A percentile compares a stretch with the other conserved stretches of the same genome.
These are phyloP conservation scores for Amitus sp. DNA, from an alignment of 2,888 invertebrate species.

Conservation along the genomic window DNA sequence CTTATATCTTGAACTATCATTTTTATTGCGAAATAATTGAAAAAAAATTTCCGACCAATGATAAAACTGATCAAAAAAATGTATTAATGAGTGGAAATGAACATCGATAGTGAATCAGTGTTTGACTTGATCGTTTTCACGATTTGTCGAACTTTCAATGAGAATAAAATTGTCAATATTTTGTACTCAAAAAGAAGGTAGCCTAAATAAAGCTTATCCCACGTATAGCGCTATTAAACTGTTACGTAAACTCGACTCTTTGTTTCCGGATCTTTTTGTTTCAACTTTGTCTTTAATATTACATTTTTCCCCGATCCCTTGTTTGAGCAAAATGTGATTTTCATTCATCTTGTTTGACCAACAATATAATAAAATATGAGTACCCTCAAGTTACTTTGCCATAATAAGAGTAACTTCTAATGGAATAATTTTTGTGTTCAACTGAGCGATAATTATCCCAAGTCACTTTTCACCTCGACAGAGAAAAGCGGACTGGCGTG, in stretches of 20 bases:
- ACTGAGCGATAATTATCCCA: no score
- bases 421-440: no score
- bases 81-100: no score
- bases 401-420: no score
- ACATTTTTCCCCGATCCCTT: constrained; percentile 22
- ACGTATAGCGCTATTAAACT: constrained; percentile 59
- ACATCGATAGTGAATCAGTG: no score
- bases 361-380: no score
- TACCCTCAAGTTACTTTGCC: no score
- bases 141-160: constrained; percentile 46
- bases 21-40: background rate
- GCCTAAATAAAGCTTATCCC: constrained; percentile 60
- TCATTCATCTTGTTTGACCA: background rate
- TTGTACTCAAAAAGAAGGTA: constrained; percentile 52
- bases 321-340: constrained; percentile 26
- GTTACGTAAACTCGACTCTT: constrained; percentile 55
- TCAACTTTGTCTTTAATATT: constrained; percentile 6
- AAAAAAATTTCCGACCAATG: background rate
- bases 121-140: constrained; percentile 51
- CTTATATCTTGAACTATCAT: no score
- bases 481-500: no score
- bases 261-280: constrained; percentile 50
- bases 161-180: constrained; percentile 62
- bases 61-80: background rate
- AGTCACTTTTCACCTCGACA: no score